Conservation (phyloP, 2,888 invertebrate species). For the Diaperis boleti region DNA sequence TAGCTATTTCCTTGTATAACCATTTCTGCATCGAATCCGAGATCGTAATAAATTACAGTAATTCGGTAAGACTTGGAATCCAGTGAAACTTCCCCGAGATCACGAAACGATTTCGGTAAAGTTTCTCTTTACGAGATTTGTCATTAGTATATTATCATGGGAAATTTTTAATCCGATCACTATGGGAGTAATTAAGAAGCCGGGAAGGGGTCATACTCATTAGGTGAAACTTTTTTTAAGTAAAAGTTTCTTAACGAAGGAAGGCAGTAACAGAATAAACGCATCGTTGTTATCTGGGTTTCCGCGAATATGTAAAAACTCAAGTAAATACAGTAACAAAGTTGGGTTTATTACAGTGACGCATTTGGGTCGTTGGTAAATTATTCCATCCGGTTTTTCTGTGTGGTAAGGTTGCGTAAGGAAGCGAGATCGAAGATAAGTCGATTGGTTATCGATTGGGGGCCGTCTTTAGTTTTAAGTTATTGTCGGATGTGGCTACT, state of each 20-base stretch:
- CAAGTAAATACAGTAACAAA: neutral
- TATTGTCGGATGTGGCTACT: slow-evolving; percentile 31
- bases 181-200: slow-evolving; percentile 1
- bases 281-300: neutral
- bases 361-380: slow-evolving; percentile 22
- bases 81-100: slow-evolving; percentile 28
- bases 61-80: slow-evolving; percentile 12
- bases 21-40: slow-evolving; percentile 18
- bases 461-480: neutral
- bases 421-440: slow-evolving; percentile 19
- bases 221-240: slow-evolving; percentile 16
- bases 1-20: slow-evolving; percentile 5
- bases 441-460: neutral
- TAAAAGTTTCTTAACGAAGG: slow-evolving; percentile 18
- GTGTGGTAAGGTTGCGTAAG: slow-evolving; percentile 27
- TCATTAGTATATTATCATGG: slow-evolving; percentile 12
- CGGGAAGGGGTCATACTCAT: slow-evolving; percentile 6
- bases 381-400: slow-evolving; percentile 29
- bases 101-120: slow-evolving; percentile 29
- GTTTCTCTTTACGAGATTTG: slow-evolving; percentile 26
- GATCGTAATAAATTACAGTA: slow-evolving; percentile 28
- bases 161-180: neutral
- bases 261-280: neutral
- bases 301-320: neutral
- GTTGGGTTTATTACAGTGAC: slow-evolving; percentile 15